Percentiles rank a stretch among this genome's conserved stretches.
phyloP scores from a whole-genome alignment of 2,113 vertebrate genomes.

The Corydoras sp. region DNA sequence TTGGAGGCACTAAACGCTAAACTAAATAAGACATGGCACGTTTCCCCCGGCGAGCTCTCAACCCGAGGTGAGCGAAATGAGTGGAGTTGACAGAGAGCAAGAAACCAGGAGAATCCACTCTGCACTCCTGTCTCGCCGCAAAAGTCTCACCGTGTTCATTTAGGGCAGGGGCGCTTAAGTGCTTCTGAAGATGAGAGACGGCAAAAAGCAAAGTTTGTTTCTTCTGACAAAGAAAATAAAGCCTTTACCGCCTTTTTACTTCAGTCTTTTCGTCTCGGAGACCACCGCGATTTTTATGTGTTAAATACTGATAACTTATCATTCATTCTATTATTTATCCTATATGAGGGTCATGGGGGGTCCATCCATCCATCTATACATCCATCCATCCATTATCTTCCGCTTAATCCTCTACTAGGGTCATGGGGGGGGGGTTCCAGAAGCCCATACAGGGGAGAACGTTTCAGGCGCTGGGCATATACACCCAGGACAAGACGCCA shows the following conservation, averaged over 20 bases:
- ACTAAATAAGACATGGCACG: conserved; percentile 69
- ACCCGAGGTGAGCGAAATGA: conserved; percentile 57
- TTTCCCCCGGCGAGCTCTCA: conserved; percentile 47
- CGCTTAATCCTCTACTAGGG: too few relatives aligned
- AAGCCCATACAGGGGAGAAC: too few relatives aligned
- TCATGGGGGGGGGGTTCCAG: too few relatives aligned
- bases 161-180: conserved; percentile 38
- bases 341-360: too few relatives aligned
- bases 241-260: conserved; percentile 1
- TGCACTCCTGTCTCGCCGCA: conserved; percentile 28
- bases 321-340: too few relatives aligned
- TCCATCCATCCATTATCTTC: too few relatives aligned
- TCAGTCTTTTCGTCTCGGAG: background rate
- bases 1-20: conserved; percentile 52
- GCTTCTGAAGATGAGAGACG: conserved; percentile 40
- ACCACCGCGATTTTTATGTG: background rate
- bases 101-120: conserved; percentile 40
- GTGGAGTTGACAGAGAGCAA: conserved; percentile 54
- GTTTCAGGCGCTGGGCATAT: too few relatives aligned
- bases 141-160: conserved; percentile 60
- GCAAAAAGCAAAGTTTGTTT: conserved; percentile 14
- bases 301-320: too few relatives aligned
- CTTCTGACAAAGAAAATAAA: background rate
- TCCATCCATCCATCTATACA: too few relatives aligned
- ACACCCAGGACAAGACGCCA: too few relatives aligned